Percentiles rank a stretch among this genome's conserved stretches.
Evolutionary conservation across 2,113 vertebrate genomes (phyloP).

Genomic region (Mus musculus): DNA sequence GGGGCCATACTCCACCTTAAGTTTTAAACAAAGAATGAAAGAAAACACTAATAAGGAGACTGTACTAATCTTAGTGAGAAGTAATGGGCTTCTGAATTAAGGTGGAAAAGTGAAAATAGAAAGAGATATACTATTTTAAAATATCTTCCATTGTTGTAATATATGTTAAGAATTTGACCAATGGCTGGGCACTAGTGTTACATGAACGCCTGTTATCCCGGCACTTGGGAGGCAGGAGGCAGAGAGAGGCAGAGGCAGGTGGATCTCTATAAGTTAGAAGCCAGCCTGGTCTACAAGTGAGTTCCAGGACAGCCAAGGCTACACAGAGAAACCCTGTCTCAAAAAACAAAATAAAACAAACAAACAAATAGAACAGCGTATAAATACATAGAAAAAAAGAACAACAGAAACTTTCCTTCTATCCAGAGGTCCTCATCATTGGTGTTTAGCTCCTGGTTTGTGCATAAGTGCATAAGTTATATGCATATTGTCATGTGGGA

Average conservation of each 20-base stretch:
- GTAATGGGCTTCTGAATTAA: not conserved
- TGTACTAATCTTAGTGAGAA: not conserved
- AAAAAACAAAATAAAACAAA: too few species aligned
- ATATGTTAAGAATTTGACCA: not conserved
- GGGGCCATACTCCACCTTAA: not conserved
- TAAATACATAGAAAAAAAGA: not conserved
- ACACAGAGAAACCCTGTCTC: too few species aligned
- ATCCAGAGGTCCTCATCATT: not conserved
- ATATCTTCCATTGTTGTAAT: not conserved
- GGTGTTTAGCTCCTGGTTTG: not conserved
- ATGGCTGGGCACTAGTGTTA: not conserved
- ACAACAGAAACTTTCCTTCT: not conserved
- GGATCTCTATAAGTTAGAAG: too few species aligned
- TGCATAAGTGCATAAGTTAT: not conserved
- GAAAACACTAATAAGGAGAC: not conserved
- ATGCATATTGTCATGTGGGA: not conserved
- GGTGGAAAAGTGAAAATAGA: not conserved
- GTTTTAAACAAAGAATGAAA: not conserved
- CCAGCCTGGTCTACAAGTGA: too few species aligned
- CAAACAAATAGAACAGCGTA: not conserved
- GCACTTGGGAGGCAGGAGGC: too few species aligned
- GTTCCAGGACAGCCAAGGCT: too few species aligned
- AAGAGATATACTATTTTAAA: not conserved
- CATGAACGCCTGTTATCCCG: too few species aligned
- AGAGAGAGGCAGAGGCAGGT: too few species aligned